Evolutionary conservation across 2,888 invertebrate species (phyloP).

Genomic region (Herminia tarsipennalis): DNA sequence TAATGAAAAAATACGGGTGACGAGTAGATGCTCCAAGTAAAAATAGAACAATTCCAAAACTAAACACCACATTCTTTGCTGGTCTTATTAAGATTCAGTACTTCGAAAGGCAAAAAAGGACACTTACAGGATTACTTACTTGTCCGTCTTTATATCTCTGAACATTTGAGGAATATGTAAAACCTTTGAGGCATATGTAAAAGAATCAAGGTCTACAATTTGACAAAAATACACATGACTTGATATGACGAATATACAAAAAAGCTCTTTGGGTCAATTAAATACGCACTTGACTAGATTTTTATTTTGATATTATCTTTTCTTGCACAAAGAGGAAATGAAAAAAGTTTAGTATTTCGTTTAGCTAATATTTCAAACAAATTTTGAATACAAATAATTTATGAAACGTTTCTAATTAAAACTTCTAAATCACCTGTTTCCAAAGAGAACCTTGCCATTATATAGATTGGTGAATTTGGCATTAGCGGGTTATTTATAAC

Average conservation of each 20-base stretch:
- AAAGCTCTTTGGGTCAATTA: too few relatives aligned
- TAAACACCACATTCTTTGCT: constrained; percentile 22
- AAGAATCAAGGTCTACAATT: too few relatives aligned
- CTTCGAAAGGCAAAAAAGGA: too few relatives aligned
- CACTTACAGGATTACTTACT: too few relatives aligned
- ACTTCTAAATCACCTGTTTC: constrained; percentile 22
- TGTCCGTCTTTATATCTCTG: too few relatives aligned
- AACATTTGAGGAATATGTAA: too few relatives aligned
- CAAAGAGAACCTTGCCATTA: background rate
- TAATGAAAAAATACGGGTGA: background rate
- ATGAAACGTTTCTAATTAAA: constrained; percentile 26
- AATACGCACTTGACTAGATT: too few relatives aligned
- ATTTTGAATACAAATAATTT: constrained; percentile 26
- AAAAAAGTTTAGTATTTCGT: constrained; percentile 42
- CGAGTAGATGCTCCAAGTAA: constrained; percentile 8
- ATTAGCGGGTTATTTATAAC: constrained; percentile 15
- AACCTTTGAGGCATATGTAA: too few relatives aligned
- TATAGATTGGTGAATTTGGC: background rate
- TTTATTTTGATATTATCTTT: constrained; percentile 24
- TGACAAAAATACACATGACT: too few relatives aligned
- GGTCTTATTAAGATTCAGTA: too few relatives aligned
- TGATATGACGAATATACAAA: too few relatives aligned
- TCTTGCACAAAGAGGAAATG: constrained; percentile 35
- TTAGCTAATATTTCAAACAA: constrained; percentile 15
- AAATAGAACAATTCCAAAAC: constrained; percentile 12